These are phyloP conservation scores for Neolamprologus toae DNA, from an alignment of 2,113 vertebrate species.

Conservation along the genomic window DNA sequence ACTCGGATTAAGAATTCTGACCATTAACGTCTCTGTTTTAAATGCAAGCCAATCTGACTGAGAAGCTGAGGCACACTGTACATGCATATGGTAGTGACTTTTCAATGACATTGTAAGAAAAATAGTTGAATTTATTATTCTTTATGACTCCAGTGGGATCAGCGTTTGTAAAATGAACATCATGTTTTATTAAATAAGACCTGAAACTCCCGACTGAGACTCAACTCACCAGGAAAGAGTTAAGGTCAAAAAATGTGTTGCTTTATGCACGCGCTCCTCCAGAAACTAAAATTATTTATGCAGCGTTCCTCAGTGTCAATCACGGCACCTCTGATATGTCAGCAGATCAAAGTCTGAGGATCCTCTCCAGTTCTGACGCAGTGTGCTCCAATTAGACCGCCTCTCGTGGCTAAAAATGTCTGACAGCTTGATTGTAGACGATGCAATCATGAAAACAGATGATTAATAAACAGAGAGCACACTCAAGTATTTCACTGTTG, in stretches of 20 bases:
- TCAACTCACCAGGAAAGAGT: not conserved
- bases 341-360: not conserved
- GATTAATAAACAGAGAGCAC: not conserved
- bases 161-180: not conserved
- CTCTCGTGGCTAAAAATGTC: not conserved
- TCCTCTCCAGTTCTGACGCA: not conserved
- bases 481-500: not conserved
- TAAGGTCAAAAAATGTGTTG: not conserved
- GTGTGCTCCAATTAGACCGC: not conserved
- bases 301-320: not conserved
- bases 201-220: not conserved
- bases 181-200: not conserved
- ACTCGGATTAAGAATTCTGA: not conserved
- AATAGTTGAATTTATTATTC: not conserved
- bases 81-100: not conserved
- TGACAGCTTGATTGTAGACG: not conserved
- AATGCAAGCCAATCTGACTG: not conserved
- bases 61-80: not conserved
- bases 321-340: not conserved
- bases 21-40: fast-evolving
- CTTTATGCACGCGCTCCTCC: fast-evolving
- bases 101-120: not conserved
- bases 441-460: not conserved
- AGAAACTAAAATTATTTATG: not conserved
- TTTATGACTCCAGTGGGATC: not conserved